Conservation (phyloP, 2,113 vertebrate species). For the Calcarius ornatus region DNA sequence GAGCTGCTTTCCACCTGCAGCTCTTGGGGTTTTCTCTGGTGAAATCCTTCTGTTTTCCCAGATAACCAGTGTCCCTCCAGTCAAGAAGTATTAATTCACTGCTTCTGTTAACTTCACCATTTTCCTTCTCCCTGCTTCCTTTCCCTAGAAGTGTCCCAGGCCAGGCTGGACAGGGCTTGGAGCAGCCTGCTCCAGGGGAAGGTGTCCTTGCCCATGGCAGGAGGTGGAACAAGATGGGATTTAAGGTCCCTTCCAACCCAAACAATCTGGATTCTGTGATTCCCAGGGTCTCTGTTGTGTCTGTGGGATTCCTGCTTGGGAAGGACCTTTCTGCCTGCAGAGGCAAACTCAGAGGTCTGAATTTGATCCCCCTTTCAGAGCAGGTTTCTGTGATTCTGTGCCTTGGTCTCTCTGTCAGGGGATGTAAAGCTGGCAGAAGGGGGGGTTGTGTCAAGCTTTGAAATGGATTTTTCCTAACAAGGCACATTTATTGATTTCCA, state of each 20-base stretch:
- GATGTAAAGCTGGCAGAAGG: neutral
- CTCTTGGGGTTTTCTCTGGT: neutral
- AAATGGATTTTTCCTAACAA: neutral
- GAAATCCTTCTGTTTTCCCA: neutral
- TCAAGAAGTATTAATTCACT: neutral
- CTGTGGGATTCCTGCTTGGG: neutral
- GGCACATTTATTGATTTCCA: neutral
- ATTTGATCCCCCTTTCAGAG: neutral
- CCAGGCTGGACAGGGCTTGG: neutral
- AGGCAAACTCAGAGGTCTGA: neutral
- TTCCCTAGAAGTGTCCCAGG: neutral
- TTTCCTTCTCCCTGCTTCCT: neutral
- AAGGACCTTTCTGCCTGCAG: neutral
- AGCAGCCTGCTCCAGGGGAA: neutral
- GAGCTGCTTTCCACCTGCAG: neutral
- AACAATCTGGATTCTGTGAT: neutral
- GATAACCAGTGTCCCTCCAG: neutral
- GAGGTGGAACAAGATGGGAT: neutral
- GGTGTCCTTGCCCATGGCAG: neutral
- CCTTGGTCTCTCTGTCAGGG: accelerated
- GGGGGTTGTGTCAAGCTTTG: neutral
- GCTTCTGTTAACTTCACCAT: neutral
- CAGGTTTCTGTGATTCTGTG: neutral
- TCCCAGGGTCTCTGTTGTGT: neutral
- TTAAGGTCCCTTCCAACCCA: neutral